Evolutionary conservation across 2,113 vertebrate species (phyloP), one percentile per base, ranked within the genome.

Genomic region (Ploceus nigricollis): DNA sequence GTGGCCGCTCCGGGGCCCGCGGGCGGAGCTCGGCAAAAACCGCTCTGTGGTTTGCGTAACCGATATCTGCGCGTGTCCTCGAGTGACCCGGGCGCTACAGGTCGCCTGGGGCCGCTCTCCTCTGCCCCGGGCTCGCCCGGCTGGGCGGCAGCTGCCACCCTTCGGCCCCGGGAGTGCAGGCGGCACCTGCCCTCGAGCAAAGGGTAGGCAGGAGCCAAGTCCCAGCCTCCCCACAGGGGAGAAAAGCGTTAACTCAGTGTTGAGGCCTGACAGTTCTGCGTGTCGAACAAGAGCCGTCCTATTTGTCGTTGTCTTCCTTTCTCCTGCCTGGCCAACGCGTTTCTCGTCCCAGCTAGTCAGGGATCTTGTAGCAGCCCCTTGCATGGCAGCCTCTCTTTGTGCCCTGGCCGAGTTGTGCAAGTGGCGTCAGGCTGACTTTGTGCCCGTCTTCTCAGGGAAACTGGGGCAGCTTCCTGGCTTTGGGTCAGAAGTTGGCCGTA

Each of bases 21-120:
- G 80, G 89, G 73, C 15, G 71, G 61, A 51, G 80, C 83, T 66
- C 3, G 31, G 75, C 6, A 6, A 54, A 57, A 84, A 76, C 48
- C 70, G 65, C 51, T 84, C 25, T 53, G n/a, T 35, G 80, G 30
- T 94, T 90, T 95, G 93, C 89, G 82, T 96, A 94, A 95, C 68
- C 37, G 75, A 11, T 57, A 60, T 68, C 65, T 54, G 16, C 53
- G 2, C 86, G 51, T 89, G 77, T 93, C 93, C 93, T 88, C 79
- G 50, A 3, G 44, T 64, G 94, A 96, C 91, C 91, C 58, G 44
- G 31, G 64, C 56, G 39, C 57, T 31, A n/a, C 90, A 79, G 96
- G 91, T 96, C 89, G 71, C 79, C 53, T 12, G 47, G 31, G 79
- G 91, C 68, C 77, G 35, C 76, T 39, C 39, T 51, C 70, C 42